Percentiles rank a stretch among this genome's conserved stretches.
phyloP scores from a whole-genome alignment of 2,113 vertebrate genomes.

The Cinclus cinclus region DNA sequence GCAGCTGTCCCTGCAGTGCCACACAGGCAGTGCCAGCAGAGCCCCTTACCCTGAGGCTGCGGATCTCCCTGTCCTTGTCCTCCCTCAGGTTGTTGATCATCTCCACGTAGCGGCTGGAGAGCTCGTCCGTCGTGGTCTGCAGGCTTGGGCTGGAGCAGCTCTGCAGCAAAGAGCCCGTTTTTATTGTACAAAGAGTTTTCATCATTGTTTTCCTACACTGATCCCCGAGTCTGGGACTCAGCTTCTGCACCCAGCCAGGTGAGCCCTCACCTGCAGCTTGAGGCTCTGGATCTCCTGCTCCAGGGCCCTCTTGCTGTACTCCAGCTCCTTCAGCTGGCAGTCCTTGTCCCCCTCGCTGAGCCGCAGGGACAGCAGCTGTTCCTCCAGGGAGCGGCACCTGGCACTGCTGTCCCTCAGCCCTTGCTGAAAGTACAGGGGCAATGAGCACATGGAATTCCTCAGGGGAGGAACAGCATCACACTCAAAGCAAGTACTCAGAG shows the following conservation, averaged over 20 bases:
- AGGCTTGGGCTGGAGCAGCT: conserved; percentile 68
- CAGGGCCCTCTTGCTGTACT: conserved; percentile 81
- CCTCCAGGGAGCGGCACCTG: conserved; percentile 81
- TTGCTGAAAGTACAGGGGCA: conserved; percentile 62
- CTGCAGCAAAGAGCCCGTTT: not conserved
- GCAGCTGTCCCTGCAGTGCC: not conserved
- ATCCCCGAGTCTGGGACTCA: not conserved
- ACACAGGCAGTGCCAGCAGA: not conserved
- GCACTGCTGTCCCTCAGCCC: conserved; percentile 79
- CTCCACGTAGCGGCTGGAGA: conserved; percentile 86
- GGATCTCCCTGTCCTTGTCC: conserved; percentile 90
- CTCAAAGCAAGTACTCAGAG: rapidly evolving
- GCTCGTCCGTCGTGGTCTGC: conserved; percentile 85
- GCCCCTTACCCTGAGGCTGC: conserved; percentile 80
- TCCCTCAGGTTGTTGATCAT: conserved; percentile 81
- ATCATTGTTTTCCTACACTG: rapidly evolving
- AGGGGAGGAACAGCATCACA: not conserved
- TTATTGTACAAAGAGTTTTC: not conserved
- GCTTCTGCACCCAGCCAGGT: rapidly evolving
- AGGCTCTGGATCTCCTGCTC: conserved; percentile 91
- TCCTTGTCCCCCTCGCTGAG: conserved; percentile 78
- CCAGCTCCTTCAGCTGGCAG: conserved; percentile 87
- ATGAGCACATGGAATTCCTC: not conserved
- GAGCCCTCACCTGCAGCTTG: conserved; percentile 80
- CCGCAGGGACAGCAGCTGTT: conserved; percentile 74